Percentiles rank a stretch among this genome's conserved stretches.
Evolutionary conservation across 2,113 vertebrate species (phyloP).

Genomic region (Megaptera novaeangliae): DNA sequence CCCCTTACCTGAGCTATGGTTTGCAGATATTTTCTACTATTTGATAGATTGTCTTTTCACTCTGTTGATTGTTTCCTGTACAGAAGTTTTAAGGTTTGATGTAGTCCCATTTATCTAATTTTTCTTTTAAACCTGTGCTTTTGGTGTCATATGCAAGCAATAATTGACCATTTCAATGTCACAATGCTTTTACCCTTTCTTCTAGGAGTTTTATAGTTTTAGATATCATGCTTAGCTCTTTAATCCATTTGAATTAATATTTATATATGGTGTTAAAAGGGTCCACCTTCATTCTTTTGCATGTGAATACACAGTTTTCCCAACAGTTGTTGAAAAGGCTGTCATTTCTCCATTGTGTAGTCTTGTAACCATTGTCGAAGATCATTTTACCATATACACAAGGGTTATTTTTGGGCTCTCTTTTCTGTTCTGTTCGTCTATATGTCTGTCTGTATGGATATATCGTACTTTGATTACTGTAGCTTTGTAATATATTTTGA

Average conservation of each 20-base stretch:
- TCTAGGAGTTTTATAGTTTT: not conserved
- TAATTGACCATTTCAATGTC: not conserved
- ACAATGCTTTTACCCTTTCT: not conserved
- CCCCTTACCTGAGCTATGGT: not conserved
- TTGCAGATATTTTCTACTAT: not conserved
- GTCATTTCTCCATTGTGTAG: not conserved
- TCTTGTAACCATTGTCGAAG: not conserved
- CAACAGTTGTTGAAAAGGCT: not conserved
- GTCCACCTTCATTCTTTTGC: not conserved
- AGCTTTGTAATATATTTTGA: not conserved
- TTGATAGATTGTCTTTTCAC: not conserved
- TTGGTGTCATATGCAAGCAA: not conserved
- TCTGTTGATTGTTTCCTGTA: not conserved
- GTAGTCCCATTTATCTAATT: not conserved
- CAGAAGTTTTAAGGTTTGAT: not conserved
- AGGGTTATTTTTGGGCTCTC: not conserved
- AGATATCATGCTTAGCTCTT: not conserved
- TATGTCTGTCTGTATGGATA: not conserved
- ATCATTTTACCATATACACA: not conserved
- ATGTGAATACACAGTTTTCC: not conserved
- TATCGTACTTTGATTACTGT: not conserved
- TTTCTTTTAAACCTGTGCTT: not conserved
- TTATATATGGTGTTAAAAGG: not conserved
- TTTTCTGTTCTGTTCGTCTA: not conserved
- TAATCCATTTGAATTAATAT: not conserved